phyloP scores from a whole-genome alignment of 2,797 vertebrate genomes.

The Antennarius maculatus region DNA sequence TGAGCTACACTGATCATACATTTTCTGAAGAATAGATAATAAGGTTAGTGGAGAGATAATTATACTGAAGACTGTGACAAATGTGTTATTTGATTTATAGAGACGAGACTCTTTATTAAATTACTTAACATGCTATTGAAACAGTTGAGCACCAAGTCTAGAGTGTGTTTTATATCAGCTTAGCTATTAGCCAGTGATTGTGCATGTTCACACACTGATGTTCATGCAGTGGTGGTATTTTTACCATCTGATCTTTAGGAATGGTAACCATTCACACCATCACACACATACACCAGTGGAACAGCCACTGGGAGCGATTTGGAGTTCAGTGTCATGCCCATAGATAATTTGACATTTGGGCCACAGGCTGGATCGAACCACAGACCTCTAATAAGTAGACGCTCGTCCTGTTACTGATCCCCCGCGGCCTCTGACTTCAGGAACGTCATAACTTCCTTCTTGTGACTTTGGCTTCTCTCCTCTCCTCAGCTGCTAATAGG shows the following conservation, averaged over 20 bases:
- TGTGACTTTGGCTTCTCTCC: conserved; percentile 30
- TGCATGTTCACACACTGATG: not conserved
- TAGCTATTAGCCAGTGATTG: not conserved
- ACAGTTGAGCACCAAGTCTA: not conserved
- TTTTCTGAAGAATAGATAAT: not conserved
- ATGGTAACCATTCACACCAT: too few relatives aligned
- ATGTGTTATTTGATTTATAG: not conserved
- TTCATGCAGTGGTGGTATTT: too few relatives aligned
- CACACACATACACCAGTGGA: too few relatives aligned
- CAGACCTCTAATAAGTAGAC: too few relatives aligned
- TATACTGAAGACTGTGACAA: not conserved
- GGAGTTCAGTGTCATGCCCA: too few relatives aligned
- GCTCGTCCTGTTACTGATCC: too few relatives aligned
- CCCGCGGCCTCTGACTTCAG: not conserved
- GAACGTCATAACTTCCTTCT: not conserved
- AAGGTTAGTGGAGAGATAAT: not conserved
- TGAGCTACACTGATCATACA: not conserved
- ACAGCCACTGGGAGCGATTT: too few relatives aligned
- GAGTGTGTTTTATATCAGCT: not conserved
- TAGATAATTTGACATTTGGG: too few relatives aligned
- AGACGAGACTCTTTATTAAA: not conserved
- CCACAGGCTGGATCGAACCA: too few relatives aligned
- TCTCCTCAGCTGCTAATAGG: conserved; percentile 88
- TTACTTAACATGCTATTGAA: not conserved
- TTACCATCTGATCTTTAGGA: too few relatives aligned